Conservation (phyloP, 2,113 vertebrate genomes). For the Scortum barcoo region DNA sequence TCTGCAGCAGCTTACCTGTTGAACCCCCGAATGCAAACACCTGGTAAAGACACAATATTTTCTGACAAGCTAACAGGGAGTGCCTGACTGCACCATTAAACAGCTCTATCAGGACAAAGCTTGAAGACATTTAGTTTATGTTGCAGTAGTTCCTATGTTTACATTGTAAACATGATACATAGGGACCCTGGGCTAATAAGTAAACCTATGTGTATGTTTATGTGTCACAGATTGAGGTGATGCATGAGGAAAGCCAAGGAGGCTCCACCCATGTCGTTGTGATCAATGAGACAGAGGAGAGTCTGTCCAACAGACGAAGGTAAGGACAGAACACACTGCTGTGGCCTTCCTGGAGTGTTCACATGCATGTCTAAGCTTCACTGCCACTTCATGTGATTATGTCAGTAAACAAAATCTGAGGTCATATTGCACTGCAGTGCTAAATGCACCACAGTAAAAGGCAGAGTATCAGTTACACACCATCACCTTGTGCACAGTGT, state of each 20-base stretch:
- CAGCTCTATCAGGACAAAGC: not conserved
- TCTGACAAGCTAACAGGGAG: not conserved
- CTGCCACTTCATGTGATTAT: not conserved
- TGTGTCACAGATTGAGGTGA: slow-evolving; percentile 90
- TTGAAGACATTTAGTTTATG: not conserved
- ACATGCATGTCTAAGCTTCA: not conserved
- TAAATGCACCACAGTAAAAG: not conserved
- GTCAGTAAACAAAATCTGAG: not conserved
- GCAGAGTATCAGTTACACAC: not conserved
- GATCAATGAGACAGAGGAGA: slow-evolving; percentile 88
- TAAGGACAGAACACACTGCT: slow-evolving; percentile 70
- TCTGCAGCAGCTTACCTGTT: not conserved
- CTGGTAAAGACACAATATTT: not conserved
- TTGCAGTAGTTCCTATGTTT: not conserved
- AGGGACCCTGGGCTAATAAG: not conserved
- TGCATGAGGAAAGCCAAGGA: slow-evolving; percentile 90
- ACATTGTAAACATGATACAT: not conserved
- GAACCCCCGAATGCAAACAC: not conserved
- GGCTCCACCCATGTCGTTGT: slow-evolving; percentile 86
- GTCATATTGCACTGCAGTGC: not conserved
- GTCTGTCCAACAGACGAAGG: slow-evolving; percentile 89
- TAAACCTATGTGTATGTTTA: slow-evolving; percentile 16
- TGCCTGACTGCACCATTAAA: not conserved
- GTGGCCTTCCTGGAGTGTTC: not conserved
- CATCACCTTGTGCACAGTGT: not conserved